Conservation (phyloP, 2,888 invertebrate species). For the Loripinus fragilis region DNA sequence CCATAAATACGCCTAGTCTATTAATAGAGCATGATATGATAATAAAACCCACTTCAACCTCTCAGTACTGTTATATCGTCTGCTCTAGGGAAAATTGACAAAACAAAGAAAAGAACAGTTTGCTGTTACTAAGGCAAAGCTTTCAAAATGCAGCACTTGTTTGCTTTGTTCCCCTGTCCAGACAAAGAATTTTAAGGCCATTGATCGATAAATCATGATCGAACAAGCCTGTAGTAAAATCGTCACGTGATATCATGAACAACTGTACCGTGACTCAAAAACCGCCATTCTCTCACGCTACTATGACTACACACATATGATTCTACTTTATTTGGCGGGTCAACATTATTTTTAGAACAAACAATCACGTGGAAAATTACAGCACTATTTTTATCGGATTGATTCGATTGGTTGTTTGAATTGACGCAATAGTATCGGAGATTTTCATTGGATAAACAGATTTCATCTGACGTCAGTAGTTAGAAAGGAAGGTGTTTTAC, state of each 20-base stretch:
- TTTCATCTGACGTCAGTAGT: conserved; percentile 72
- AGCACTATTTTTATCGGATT: conserved; percentile 46
- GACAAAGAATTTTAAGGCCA: conserved; percentile 33
- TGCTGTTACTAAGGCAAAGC: background rate
- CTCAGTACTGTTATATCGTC: background rate
- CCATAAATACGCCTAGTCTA: background rate
- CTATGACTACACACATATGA: conserved; percentile 40
- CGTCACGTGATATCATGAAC: conserved; percentile 39
- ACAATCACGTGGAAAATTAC: conserved; percentile 62
- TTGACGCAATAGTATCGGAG: conserved; percentile 45
- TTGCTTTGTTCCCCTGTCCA: background rate
- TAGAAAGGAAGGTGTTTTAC: conserved; percentile 72
- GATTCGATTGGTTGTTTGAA: conserved; percentile 54
- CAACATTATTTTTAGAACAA: conserved; percentile 68
- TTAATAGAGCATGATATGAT: background rate
- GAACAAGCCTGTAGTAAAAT: conserved; percentile 20
- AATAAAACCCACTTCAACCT: background rate
- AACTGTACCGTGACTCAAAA: conserved; percentile 57
- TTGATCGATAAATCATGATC: conserved; percentile 33
- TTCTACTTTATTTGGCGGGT: conserved; percentile 76
- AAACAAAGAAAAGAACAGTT: too few species aligned
- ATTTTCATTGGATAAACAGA: conserved; percentile 66
- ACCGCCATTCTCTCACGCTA: conserved; percentile 31
- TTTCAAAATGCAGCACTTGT: background rate
- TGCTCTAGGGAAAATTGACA: background rate